These are phyloP conservation scores for Tamandua tetradactyla DNA, from an alignment of 2,797 vertebrate genomes.

Conservation along the genomic window DNA sequence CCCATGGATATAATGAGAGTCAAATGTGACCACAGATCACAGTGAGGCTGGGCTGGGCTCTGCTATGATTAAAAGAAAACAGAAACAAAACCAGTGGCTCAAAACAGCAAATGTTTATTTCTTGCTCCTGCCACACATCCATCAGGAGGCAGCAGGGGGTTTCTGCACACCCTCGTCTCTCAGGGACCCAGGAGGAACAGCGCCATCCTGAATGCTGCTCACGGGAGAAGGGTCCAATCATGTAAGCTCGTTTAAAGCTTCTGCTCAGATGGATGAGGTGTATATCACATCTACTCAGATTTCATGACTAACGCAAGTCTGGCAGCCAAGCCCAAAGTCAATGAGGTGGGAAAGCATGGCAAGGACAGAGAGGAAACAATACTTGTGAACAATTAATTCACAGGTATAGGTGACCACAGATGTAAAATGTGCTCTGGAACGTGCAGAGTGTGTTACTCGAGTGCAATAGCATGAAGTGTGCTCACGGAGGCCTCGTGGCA, in stretches of 20 bases:
- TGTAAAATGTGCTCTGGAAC: conserved; percentile 55
- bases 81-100: neutral
- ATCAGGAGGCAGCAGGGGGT: neutral
- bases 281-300: neutral
- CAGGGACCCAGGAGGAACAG: neutral
- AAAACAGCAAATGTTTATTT: conserved; percentile 44
- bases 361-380: conserved; percentile 44
- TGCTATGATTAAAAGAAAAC: conserved; percentile 19
- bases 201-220: neutral
- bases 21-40: conserved; percentile 56
- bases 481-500: neutral
- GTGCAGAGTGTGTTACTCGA: neutral
- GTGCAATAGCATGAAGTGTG: conserved; percentile 36
- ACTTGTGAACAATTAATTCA: conserved; percentile 49
- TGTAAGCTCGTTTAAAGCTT: neutral
- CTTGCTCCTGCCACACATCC: neutral
- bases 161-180: neutral
- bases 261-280: neutral
- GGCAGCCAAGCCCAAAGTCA: neutral
- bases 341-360: neutral
- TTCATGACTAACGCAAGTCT: conserved; percentile 6
- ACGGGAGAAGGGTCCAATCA: neutral
- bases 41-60: conserved; percentile 11
- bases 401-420: conserved; percentile 14
- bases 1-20: conserved; percentile 37